Evolutionary conservation across 2,888 invertebrate genomes (phyloP), one percentile per base, ranked within the genome.

Genomic region (Mantis religiosa): DNA sequence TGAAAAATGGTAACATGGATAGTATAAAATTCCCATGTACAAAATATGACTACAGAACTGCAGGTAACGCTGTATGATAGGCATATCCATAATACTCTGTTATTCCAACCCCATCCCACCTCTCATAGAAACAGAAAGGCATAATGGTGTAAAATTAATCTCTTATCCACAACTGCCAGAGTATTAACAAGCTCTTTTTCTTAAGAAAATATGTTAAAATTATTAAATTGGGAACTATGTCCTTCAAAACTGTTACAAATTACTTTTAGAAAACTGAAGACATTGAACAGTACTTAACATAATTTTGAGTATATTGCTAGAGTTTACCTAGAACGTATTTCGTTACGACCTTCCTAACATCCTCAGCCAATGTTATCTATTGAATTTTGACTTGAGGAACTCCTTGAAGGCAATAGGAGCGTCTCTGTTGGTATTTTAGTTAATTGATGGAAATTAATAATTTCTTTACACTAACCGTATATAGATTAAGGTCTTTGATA

Each of bases 11-110:
- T 86, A 86, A 85, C 88, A 89, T 85, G 85, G 85, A 88, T 82
- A 86, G 88, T 89, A 89, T 83, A 89, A 89, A 88, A 89, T 89
- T 85, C 82, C 82, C 87, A 87, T 27, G 82, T 87, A 87, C 41
- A 87, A 87, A 87, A 87, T 87, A 82, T 87, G 82, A 82, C 87
- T 82, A 87, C 82, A 82, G 34, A 82, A 82, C 34, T 87, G 82
- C 82, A 82, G 82, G 87, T 82, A 87, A 87, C 34, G 82, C 82
- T 87, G 82, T 82, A 15, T 82, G 27, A 82, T 27, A n/a, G 54
- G 87, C 87, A 82, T 30, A 25, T 34, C 87, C 82, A 86, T 30
- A 71, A 71, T 71, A 15, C 54, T 71, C 54, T 71, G 15, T 71
- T 71, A 1, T 1, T 3, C 20, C 15, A 2, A 12, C 71, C 82